Percentiles rank a stretch among this genome's conserved stretches.
phyloP scores from a whole-genome alignment of 2,888 invertebrate species.

The Scaptomyza reducta region DNA sequence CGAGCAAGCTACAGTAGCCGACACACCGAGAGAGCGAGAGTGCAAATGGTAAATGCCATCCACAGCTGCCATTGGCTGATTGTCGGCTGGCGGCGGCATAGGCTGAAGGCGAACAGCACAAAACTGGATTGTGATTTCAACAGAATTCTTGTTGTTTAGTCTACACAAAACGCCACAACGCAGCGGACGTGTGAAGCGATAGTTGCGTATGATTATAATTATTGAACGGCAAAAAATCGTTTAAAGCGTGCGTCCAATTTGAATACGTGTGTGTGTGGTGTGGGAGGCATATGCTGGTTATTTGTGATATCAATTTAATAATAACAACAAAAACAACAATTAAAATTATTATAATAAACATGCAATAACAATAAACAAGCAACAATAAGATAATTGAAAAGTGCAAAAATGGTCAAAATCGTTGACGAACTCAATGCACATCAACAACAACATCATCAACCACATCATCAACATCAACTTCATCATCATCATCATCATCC shows the following conservation, averaged over 20 bases:
- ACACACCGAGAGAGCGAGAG: conserved; percentile 26
- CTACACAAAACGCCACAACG: conserved; percentile 76
- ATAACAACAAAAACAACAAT: not conserved
- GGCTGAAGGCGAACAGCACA: conserved; percentile 36
- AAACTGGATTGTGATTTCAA: conserved; percentile 55
- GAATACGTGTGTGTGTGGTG: conserved; percentile 48
- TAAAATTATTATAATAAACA: conserved; percentile 5
- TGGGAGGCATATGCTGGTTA: conserved; percentile 30
- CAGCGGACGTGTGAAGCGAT: conserved; percentile 70
- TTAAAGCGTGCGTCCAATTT: conserved; percentile 32
- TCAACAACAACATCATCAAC: conserved; percentile 40
- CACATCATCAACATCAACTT: conserved; percentile 36
- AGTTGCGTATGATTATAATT: conserved; percentile 12
- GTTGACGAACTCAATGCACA: conserved; percentile 77
- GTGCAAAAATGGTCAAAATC: conserved; percentile 82
- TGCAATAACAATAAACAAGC: conserved; percentile 6
- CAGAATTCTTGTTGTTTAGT: conserved; percentile 73
- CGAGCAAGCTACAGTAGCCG: conserved; percentile 27
- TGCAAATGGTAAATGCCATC: conserved; percentile 43
- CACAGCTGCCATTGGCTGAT: conserved; percentile 66
- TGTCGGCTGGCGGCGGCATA: conserved; percentile 25
- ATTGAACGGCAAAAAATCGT: conserved; percentile 26
- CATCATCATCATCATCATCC: conserved; percentile 40
- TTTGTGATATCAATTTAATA: conserved; percentile 45
- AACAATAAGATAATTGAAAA: not conserved